phyloP scores from a whole-genome alignment of 2,888 invertebrate genomes.

The Scaptomyza polygonia region DNA sequence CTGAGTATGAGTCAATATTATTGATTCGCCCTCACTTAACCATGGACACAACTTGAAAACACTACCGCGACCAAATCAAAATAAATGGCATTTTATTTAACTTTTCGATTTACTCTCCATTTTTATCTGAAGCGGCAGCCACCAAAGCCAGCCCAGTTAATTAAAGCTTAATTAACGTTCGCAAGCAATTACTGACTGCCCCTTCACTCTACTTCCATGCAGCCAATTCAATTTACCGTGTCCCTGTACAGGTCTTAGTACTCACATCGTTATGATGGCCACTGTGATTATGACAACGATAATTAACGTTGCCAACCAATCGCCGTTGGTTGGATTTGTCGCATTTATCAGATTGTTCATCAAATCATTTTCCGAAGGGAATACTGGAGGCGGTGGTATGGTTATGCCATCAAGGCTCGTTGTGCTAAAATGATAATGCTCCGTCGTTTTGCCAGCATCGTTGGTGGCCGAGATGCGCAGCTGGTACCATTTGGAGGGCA shows the following conservation, averaged over 20 bases:
- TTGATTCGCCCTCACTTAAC: constrained; percentile 6
- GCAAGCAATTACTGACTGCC: constrained; percentile 44
- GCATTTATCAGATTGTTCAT: constrained; percentile 83
- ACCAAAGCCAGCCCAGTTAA: constrained; percentile 38
- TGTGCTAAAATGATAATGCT: constrained; percentile 87
- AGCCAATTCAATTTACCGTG: constrained; percentile 45
- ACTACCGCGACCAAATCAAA: background rate
- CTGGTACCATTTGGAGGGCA: constrained; percentile 87
- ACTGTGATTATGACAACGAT: constrained; percentile 82
- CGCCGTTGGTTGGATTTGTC: constrained; percentile 81
- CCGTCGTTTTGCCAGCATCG: constrained; percentile 87
- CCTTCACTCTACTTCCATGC: background rate
- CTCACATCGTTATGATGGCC: constrained; percentile 83
- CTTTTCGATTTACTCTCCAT: constrained; percentile 12
- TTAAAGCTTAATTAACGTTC: constrained; percentile 68
- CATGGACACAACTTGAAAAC: constrained; percentile 1
- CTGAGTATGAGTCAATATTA: constrained; percentile 11
- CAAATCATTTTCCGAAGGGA: constrained; percentile 83
- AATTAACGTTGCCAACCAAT: constrained; percentile 83
- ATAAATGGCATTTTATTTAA: constrained; percentile 25
- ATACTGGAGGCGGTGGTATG: constrained; percentile 82
- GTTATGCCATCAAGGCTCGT: constrained; percentile 85
- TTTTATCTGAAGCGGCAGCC: constrained; percentile 2
- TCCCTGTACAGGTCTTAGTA: constrained; percentile 28
- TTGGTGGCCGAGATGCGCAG: constrained; percentile 87